Percentiles rank a stretch among this genome's conserved stretches.
Conservation (phyloP, 2,888 invertebrate genomes). For the Ethmia dodecea region DNA sequence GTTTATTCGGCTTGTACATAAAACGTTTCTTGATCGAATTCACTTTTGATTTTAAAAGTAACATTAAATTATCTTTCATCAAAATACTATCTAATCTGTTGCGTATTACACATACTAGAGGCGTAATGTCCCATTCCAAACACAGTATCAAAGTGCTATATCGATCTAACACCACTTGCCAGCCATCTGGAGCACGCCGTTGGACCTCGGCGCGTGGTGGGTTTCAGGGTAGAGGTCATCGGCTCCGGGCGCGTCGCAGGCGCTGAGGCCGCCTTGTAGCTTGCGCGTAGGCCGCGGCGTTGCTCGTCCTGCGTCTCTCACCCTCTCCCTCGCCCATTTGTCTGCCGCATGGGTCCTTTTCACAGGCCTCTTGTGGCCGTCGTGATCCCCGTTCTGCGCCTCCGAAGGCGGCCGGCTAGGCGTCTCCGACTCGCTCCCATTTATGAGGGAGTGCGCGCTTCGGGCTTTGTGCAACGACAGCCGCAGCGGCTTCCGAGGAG, state of each 20-base stretch:
- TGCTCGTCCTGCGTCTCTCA: conserved; percentile 46
- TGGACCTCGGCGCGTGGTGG: conserved; percentile 30
- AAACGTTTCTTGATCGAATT: too few species aligned
- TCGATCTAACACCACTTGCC: conserved; percentile 58
- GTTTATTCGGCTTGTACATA: too few species aligned
- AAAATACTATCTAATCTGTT: too few species aligned
- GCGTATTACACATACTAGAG: too few species aligned
- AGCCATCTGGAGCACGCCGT: conserved; percentile 24
- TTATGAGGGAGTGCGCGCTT: conserved; percentile 84
- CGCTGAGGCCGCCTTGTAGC: conserved; percentile 37
- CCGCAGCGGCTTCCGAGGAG: conserved; percentile 90
- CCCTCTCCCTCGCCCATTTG: conserved; percentile 42
- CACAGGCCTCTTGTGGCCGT: conserved; percentile 78
- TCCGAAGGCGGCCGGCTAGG: conserved; percentile 49
- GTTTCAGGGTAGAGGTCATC: conserved; percentile 58
- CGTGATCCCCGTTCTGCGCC: conserved; percentile 53
- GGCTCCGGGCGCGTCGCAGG: conserved; percentile 35
- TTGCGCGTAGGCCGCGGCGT: conserved; percentile 56
- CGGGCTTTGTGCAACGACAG: conserved; percentile 90
- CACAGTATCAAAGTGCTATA: too few species aligned
- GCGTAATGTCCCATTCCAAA: too few species aligned
- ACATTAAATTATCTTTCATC: too few species aligned
- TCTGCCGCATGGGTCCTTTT: conserved; percentile 76
- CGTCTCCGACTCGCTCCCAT: conserved; percentile 64
- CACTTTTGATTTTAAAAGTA: too few species aligned